Evolutionary conservation across 2,797 vertebrate genomes (phyloP).

Genomic region (Hoplostethus mediterraneus): DNA sequence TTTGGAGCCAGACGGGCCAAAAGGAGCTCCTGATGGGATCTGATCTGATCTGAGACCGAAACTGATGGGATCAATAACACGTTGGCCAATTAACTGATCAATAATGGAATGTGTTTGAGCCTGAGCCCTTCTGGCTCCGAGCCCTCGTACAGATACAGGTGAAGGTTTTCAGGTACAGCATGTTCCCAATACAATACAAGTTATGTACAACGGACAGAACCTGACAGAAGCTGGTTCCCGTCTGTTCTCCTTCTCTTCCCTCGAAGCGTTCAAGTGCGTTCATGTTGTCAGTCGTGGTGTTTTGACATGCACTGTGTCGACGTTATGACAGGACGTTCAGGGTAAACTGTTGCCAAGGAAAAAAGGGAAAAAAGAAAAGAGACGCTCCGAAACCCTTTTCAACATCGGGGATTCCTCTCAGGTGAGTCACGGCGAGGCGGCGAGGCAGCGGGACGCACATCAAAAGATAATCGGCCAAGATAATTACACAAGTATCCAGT

Average conservation of each 20-base stretch:
- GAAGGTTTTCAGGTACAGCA: slow-evolving; percentile 3
- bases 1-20: background rate
- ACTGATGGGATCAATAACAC: background rate
- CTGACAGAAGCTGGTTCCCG: background rate
- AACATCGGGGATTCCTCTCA: slow-evolving; percentile 47
- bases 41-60: no score
- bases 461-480: slow-evolving; percentile 44
- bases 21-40: background rate
- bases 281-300: slow-evolving; percentile 23
- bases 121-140: slow-evolving; percentile 6
- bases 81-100: no score
- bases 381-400: slow-evolving; percentile 11
- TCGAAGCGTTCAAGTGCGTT: slow-evolving; percentile 12
- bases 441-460: slow-evolving; percentile 19
- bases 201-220: background rate
- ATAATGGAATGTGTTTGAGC: background rate
- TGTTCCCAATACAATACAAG: background rate
- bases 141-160: background rate
- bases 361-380: background rate
- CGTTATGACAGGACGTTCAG: slow-evolving; percentile 13
- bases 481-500: slow-evolving; percentile 74
- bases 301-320: slow-evolving; percentile 32
- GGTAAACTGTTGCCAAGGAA: slow-evolving; percentile 6
- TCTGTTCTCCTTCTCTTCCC: slow-evolving; percentile 12
- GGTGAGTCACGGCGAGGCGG: slow-evolving; percentile 33